Evolutionary conservation across 23 tunicate genomes (phyloP), one percentile per base, ranked within the genome.

Genomic region (Trididemnum nubilum): DNA sequence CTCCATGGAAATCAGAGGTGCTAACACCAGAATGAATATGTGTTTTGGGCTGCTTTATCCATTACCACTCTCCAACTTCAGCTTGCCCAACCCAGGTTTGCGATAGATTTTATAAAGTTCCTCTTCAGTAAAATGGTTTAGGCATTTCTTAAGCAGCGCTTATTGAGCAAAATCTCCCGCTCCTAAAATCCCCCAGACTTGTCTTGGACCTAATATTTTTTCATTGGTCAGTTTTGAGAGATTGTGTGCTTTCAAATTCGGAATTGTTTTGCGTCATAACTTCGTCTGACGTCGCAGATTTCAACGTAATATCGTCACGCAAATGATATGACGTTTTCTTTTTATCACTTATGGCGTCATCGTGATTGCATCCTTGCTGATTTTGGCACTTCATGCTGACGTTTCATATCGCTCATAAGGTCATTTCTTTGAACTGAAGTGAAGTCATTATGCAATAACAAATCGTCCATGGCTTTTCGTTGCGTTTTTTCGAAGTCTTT

Each of bases 401-500:
- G n/a, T n/a, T n/a, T 50, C 57, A 12, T 19, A 19, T 50, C 19
- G 12, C 57, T 12, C 57, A 50, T 50, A 50, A 50, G 18, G 12
- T 19, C 57, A 50, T 12, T 19, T 50, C 57, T 19, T 12, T 12
- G 18, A 12, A 50, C 12, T 50, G 57, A 50, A n/a, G n/a, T n/a
- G n/a, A n/a, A n/a, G n/a, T n/a, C n/a, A n/a, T n/a, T n/a, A n/a
- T n/a, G n/a, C n/a, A n/a, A n/a, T n/a, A n/a, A n/a, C n/a, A n/a
- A n/a, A n/a, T n/a, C n/a, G n/a, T n/a, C n/a, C n/a, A n/a, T n/a
- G n/a, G n/a, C n/a, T n/a, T n/a, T n/a, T n/a, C n/a, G n/a, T n/a
- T 89, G 94, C 2, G 82, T 85, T 74, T 21, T 70, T 59, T 89
- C 94, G 64, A 77, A 89, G 29, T 82, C 94, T 51, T 83, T 81